Conservation (phyloP, 2,888 invertebrate species). For the Orchesella flavescens region DNA sequence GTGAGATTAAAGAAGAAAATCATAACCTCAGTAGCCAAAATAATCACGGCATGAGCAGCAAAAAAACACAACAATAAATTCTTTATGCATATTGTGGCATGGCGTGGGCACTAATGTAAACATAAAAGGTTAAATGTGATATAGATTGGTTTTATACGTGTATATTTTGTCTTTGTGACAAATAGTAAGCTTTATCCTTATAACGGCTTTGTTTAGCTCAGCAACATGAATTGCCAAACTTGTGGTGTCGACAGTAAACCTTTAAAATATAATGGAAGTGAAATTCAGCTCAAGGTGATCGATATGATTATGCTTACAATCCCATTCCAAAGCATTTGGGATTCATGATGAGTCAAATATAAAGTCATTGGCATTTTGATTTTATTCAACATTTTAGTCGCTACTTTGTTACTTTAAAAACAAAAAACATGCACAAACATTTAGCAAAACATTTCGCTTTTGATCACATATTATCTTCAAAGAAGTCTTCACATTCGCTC, state of each 20-base stretch:
- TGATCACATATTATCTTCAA: too few species aligned
- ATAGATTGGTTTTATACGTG: background rate
- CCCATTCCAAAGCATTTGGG: too few species aligned
- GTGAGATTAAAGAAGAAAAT: background rate
- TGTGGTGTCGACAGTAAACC: too few species aligned
- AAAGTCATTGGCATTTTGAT: constrained; percentile 67
- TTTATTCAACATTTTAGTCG: constrained; percentile 32
- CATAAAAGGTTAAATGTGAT: background rate
- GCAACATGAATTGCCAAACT: too few species aligned
- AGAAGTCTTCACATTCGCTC: constrained; percentile 5
- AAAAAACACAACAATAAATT: background rate
- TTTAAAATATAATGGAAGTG: constrained; percentile 11
- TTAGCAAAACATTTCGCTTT: too few species aligned
- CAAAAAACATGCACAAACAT: too few species aligned
- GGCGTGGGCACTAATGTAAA: background rate
- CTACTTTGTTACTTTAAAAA: background rate
- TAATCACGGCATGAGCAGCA: background rate
- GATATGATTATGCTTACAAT: background rate
- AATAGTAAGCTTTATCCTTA: background rate
- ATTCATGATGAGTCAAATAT: constrained; percentile 48
- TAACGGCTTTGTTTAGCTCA: too few species aligned
- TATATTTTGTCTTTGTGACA: background rate
- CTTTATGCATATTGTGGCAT: background rate
- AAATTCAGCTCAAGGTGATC: constrained; percentile 63
- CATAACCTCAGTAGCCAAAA: constrained; percentile 10